Conservation (phyloP, 1,140 invertebrate genomes). For the Scylla paramamosain region DNA sequence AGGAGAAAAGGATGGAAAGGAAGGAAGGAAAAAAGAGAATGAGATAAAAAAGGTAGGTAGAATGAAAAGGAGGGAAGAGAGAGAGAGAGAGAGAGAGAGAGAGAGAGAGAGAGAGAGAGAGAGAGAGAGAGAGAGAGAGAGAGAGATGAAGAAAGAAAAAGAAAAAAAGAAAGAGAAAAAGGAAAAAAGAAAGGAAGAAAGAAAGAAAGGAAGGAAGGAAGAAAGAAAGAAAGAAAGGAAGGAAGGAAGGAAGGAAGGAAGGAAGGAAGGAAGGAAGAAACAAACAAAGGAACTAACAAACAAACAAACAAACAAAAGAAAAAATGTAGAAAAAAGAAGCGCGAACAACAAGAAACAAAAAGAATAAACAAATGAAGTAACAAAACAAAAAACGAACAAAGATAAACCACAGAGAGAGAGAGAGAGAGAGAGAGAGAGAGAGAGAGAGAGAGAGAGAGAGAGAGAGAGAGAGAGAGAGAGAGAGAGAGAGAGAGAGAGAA, state of each 20-base stretch:
- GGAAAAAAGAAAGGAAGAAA: background rate
- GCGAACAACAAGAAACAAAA: background rate
- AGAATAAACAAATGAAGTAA: background rate
- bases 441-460: background rate
- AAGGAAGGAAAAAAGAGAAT: background rate
- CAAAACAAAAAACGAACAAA: too few species aligned
- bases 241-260: background rate
- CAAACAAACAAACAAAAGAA: too few species aligned
- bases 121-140: background rate
- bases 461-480: background rate
- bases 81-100: background rate
- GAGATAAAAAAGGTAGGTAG: background rate
- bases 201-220: background rate
- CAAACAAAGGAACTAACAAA: too few species aligned
- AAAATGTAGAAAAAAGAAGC: too few species aligned
- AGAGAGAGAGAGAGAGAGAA: too few species aligned
- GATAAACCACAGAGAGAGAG: too few species aligned
- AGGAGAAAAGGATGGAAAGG: background rate
- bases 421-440: background rate
- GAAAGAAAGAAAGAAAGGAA: background rate
- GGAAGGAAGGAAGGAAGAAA: background rate
- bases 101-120: background rate
- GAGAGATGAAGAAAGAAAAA: background rate
- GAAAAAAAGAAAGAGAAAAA: background rate
- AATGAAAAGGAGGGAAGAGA: background rate